phyloP scores from a whole-genome alignment of 2,797 vertebrate genomes.

The Sebastiscus tertius region DNA sequence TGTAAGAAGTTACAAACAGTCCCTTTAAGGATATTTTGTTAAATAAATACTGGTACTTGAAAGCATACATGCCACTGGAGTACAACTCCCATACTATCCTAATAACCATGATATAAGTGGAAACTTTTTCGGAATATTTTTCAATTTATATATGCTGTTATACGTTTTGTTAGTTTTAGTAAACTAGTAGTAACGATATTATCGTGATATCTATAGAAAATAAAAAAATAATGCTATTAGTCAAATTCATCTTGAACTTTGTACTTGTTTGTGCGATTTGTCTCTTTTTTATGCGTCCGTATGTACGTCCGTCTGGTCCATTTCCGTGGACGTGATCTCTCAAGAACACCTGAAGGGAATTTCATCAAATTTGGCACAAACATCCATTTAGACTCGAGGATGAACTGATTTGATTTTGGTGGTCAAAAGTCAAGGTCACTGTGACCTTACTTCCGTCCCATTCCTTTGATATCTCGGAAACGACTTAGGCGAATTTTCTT shows the following conservation, averaged over 20 bases:
- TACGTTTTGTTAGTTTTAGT: not conserved
- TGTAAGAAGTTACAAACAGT: no score
- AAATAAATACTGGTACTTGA: not conserved
- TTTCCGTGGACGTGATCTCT: no score
- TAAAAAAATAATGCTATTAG: no score
- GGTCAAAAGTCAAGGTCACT: not conserved
- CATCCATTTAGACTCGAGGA: not conserved
- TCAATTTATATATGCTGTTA: not conserved
- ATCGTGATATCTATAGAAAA: no score
- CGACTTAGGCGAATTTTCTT: rapidly evolving
- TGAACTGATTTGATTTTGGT: not conserved
- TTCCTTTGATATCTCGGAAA: no score
- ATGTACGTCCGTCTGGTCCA: no score
- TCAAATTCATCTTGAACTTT: no score
- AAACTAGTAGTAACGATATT: no score
- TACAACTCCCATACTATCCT: not conserved
- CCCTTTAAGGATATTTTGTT: no score
- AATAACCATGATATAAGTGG: not conserved
- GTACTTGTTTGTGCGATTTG: no score
- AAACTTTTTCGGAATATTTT: not conserved
- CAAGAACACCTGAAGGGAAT: not conserved
- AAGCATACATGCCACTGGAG: not conserved
- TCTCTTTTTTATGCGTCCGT: no score
- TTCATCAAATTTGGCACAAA: not conserved
- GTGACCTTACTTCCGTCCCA: not conserved